phyloP scores from a whole-genome alignment of 2,797 vertebrate species.

The Falco naumanni region DNA sequence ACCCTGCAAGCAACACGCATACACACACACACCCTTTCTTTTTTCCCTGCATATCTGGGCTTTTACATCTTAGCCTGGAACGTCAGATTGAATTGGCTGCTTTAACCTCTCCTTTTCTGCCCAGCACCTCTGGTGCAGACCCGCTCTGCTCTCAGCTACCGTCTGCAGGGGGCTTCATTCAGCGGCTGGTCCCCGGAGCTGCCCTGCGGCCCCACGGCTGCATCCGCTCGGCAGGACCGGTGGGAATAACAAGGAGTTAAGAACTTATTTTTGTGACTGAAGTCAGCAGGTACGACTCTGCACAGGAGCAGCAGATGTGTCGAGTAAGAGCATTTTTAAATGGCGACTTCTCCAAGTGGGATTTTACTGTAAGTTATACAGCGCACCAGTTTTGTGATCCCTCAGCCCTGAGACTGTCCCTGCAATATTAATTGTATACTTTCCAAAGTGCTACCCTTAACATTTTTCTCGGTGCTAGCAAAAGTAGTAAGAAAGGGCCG shows the following conservation, averaged over 20 bases:
- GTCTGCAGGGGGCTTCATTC: not conserved
- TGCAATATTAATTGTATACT: slow-evolving; percentile 35
- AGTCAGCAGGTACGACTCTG: slow-evolving; percentile 30
- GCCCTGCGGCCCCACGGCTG: not conserved
- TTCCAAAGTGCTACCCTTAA: slow-evolving; percentile 52
- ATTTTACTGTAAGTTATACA: slow-evolving; percentile 54
- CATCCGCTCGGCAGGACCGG: not conserved
- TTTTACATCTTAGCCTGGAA: not conserved
- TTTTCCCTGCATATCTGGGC: not conserved
- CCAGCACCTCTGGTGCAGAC: not conserved
- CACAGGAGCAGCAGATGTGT: slow-evolving; percentile 37
- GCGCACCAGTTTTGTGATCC: slow-evolving; percentile 29
- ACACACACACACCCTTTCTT: not conserved
- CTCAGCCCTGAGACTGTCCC: slow-evolving; percentile 1
- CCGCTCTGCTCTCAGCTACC: not conserved
- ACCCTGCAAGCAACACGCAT: not conserved
- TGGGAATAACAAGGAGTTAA: slow-evolving; percentile 31
- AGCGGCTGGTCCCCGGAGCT: not conserved
- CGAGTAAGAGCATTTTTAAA: slow-evolving; percentile 47
- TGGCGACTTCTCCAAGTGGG: slow-evolving; percentile 26
- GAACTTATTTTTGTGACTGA: slow-evolving; percentile 53
- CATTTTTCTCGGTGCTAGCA: slow-evolving; percentile 45
- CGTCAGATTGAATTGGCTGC: not conserved
- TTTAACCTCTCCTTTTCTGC: not conserved
- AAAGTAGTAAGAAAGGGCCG: slow-evolving; percentile 35